Base-by-base conservation (phyloP, 2,888 invertebrate genomes). In the Eumacrocentrus americanus region DNA sequence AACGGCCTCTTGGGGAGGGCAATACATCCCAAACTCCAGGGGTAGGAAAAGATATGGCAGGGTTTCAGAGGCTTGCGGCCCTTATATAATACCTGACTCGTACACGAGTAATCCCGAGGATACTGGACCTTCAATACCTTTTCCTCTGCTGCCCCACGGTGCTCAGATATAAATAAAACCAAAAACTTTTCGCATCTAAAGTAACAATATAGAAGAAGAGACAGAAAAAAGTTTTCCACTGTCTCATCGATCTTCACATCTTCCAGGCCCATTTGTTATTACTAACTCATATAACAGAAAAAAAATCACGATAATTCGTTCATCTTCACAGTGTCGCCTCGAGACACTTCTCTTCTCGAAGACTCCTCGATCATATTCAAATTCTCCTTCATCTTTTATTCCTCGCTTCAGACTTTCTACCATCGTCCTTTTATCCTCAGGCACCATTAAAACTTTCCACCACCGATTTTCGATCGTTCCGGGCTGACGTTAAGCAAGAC, bases 401-500 rank as follows among this genome's bases (percentile, higher is more conserved):
- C 34, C 42, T 20, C 42, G n/a, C 25, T 23, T 40, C 16, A 2
- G 9, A 34, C 29, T 51, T 47, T 48, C 44, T 37, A n/a, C 22
- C 29, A 23, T 34, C 53, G 9, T 42, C 23, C 18, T 57, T 50
- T 37, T 18, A 18, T 12, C 29, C 35, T 42, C 51, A 56, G 63
- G 65, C 58, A 61, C 65, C 63, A 67, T 67, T 65, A 65, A 67
- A 65, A 67, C 63, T 67, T 65, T 67, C 61, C 55, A 61, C 60
- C 54, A 63, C 57, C 63, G 65, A 67, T 67, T 67, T 65, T 61
- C 63, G 63, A 67, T 65, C 56, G 61, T 63, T 51, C 37, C 60
- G 64, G 56, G 34, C n/a, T 40, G 48, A 6, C 46, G 5, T 16
- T 35, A 46, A 38, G n/a, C n/a, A 12, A 35, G 4, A 18, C 7